Conservation (phyloP, 2,797 vertebrate genomes). For the Gymnopithys bicolor region DNA sequence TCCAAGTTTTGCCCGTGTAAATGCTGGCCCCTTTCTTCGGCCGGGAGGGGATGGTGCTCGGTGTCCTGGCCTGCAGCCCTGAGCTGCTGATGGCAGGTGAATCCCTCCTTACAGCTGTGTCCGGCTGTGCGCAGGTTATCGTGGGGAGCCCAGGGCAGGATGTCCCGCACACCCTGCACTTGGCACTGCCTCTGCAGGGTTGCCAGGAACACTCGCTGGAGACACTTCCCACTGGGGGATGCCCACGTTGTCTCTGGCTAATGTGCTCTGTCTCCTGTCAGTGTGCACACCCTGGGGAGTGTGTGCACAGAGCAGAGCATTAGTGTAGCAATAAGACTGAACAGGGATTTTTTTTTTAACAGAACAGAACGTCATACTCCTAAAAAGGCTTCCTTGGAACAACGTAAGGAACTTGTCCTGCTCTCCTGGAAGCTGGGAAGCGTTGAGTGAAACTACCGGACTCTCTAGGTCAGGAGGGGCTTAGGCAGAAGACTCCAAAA, state of each 20-base stretch:
- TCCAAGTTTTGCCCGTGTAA: too few relatives aligned
- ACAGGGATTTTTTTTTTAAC: background rate
- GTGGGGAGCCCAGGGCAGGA: background rate
- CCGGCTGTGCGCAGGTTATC: rapidly evolving
- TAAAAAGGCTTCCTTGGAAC: background rate
- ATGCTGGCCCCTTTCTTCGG: too few relatives aligned
- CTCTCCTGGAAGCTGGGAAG: rapidly evolving
- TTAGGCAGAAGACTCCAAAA: background rate
- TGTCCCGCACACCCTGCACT: rapidly evolving
- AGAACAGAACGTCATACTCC: background rate
- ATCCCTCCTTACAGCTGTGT: background rate
- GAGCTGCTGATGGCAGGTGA: background rate
- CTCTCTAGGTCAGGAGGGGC: background rate
- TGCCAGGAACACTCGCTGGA: rapidly evolving
- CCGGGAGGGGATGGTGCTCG: background rate
- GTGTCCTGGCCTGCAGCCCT: background rate
- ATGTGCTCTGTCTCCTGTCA: rapidly evolving
- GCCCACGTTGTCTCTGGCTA: background rate
- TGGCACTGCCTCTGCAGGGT: rapidly evolving
- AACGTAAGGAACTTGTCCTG: background rate
- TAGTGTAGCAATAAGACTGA: too few relatives aligned
- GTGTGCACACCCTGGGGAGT: background rate
- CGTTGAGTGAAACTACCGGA: background rate
- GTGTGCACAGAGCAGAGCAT: too few relatives aligned
- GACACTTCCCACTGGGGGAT: rapidly evolving